Conservation (phyloP, 2,888 invertebrate species). For the Teinopalpus imperialis region DNA sequence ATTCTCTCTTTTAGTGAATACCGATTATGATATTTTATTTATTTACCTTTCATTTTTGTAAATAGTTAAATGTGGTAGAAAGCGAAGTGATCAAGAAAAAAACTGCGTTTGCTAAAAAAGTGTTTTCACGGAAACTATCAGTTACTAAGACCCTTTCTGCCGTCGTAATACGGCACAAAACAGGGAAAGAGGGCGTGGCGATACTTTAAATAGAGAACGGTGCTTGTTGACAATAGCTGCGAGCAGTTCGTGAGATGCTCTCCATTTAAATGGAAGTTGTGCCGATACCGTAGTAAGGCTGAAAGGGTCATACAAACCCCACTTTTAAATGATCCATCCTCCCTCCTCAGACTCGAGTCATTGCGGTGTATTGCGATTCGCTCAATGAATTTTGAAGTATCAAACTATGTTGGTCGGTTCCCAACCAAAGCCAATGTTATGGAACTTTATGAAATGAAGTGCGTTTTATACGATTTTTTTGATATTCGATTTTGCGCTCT, state of each 20-base stretch:
- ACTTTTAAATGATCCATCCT: constrained; percentile 47
- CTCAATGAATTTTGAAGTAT: constrained; percentile 47
- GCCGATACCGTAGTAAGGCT: constrained; percentile 63
- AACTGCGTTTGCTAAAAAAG: constrained; percentile 42
- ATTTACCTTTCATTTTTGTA: too few species aligned
- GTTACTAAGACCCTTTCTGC: constrained; percentile 56
- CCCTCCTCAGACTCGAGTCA: constrained; percentile 35
- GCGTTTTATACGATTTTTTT: constrained; percentile 74
- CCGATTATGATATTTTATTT: too few species aligned
- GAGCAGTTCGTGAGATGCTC: constrained; percentile 74
- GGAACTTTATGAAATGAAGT: constrained; percentile 73
- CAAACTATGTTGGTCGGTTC: constrained; percentile 53
- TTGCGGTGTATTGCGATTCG: constrained; percentile 33
- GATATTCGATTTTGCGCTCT: constrained; percentile 73
- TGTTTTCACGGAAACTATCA: constrained; percentile 46
- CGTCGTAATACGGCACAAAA: constrained; percentile 61
- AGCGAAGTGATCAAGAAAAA: constrained; percentile 45
- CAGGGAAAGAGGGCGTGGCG: constrained; percentile 64
- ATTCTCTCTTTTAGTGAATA: constrained; percentile 17
- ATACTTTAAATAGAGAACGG: constrained; percentile 74
- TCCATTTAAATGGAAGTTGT: constrained; percentile 73
- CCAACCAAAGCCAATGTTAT: constrained; percentile 60
- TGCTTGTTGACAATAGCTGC: constrained; percentile 77
- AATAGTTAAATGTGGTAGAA: neutral
- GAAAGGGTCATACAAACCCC: constrained; percentile 57